phyloP scores from a whole-genome alignment of 2,888 invertebrate species.

The Argyresthia goedartella region DNA sequence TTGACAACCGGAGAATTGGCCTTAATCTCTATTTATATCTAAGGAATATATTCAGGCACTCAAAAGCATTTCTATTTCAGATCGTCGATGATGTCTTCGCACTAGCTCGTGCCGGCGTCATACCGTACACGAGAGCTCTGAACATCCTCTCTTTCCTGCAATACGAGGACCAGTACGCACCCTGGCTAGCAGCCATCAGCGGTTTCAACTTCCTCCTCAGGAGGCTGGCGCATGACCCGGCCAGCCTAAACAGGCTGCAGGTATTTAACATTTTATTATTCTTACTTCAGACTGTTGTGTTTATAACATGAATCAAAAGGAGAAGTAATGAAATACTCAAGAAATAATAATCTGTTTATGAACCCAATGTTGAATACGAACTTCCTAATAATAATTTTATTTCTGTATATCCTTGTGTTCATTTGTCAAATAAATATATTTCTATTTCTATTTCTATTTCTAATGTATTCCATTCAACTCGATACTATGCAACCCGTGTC shows the following conservation, averaged over 20 bases:
- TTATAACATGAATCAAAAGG: too few relatives aligned
- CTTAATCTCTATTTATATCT: not conserved
- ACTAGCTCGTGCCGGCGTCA: slow-evolving; percentile 63
- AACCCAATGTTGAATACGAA: too few relatives aligned
- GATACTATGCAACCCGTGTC: too few relatives aligned
- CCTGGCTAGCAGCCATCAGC: slow-evolving; percentile 75
- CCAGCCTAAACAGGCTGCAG: slow-evolving; percentile 24
- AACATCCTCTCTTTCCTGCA: slow-evolving; percentile 70
- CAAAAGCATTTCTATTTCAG: slow-evolving; percentile 17
- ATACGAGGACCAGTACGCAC: slow-evolving; percentile 75
- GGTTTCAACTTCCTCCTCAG: slow-evolving; percentile 54
- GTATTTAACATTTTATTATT: slow-evolving; percentile 19
- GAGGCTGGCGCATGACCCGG: slow-evolving; percentile 43
- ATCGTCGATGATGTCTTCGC: slow-evolving; percentile 76
- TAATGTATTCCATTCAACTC: too few relatives aligned
- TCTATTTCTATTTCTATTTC: too few relatives aligned
- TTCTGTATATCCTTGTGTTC: too few relatives aligned
- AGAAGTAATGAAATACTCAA: too few relatives aligned
- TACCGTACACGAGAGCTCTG: slow-evolving; percentile 64
- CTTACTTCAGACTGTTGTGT: too few relatives aligned
- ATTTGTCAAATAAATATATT: too few relatives aligned
- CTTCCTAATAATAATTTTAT: too few relatives aligned
- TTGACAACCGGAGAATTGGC: not conserved
- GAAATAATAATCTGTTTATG: too few relatives aligned
- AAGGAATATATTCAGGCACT: too few relatives aligned